Percentiles rank a stretch among this genome's conserved stretches.
Evolutionary conservation across 2,888 invertebrate genomes (phyloP).

Genomic region (Lepidonotus clava): DNA sequence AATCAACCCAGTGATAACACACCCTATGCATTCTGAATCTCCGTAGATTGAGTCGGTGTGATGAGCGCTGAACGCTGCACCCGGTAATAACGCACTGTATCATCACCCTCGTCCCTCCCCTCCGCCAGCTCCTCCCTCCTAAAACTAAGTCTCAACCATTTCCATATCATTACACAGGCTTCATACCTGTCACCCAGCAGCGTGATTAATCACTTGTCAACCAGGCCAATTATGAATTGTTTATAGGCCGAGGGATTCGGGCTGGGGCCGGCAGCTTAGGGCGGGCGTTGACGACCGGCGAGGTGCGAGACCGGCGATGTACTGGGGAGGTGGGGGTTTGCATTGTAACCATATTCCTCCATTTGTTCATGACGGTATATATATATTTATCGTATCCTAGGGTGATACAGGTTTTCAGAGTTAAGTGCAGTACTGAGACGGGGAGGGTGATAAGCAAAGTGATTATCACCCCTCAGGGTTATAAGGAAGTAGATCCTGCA

Average conservation of each 20-base stretch:
- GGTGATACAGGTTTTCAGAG: not conserved
- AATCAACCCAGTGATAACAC: too few relatives aligned
- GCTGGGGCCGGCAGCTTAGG: not conserved
- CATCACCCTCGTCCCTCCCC: too few relatives aligned
- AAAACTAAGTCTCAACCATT: not conserved
- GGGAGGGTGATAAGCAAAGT: too few relatives aligned
- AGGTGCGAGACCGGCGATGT: too few relatives aligned
- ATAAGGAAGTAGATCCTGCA: too few relatives aligned
- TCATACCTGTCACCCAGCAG: not conserved
- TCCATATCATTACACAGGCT: conserved; percentile 1
- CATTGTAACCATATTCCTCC: not conserved
- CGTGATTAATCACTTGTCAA: conserved; percentile 4
- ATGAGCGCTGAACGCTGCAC: too few relatives aligned
- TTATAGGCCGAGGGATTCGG: not conserved
- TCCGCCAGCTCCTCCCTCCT: too few relatives aligned
- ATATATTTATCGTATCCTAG: not conserved
- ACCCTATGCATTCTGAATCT: too few relatives aligned
- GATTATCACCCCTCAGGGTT: too few relatives aligned
- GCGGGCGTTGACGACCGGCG: not conserved
- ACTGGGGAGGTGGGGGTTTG: not conserved
- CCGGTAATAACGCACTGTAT: too few relatives aligned
- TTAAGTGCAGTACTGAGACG: not conserved
- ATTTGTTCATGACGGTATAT: not conserved
- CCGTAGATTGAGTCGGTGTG: too few relatives aligned
- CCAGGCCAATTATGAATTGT: conserved; percentile 6